Percentiles rank a stretch among this genome's conserved stretches.
phyloP scores from a whole-genome alignment of 92 coral and sea anemone genomes.

The Umimayanthus kanabou region DNA sequence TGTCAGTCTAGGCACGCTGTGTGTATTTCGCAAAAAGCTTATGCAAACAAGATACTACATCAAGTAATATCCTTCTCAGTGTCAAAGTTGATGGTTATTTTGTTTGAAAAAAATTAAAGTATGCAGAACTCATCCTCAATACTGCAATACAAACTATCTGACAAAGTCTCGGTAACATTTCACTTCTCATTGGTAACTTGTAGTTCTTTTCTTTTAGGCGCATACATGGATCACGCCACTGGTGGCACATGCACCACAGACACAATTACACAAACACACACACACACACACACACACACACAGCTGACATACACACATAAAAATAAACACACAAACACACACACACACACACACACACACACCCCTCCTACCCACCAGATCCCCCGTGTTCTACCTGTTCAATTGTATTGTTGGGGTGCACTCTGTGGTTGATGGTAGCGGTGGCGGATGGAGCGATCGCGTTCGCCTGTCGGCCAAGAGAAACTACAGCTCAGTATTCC shows the following conservation, averaged over 20 bases:
- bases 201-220: neutral
- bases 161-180: neutral
- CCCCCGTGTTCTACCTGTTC: constrained; percentile 58
- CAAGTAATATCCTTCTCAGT: too few species aligned
- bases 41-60: too few species aligned
- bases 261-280: neutral
- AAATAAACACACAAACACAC: neutral
- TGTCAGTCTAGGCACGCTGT: too few species aligned
- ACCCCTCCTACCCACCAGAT: neutral
- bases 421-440: constrained; percentile 78
- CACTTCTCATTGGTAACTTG: neutral
- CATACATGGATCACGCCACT: neutral
- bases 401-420: constrained; percentile 80
- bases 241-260: neutral
- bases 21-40: too few species aligned
- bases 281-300: neutral
- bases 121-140: neutral
- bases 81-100: neutral
- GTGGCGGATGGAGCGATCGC: constrained; percentile 83
- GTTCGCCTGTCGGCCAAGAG: constrained; percentile 59
- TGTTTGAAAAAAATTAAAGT: too few species aligned
- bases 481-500: neutral
- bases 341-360: neutral
- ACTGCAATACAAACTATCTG: too few species aligned
- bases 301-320: neutral